Evolutionary conservation across 2,113 vertebrate genomes (phyloP).

Genomic region (Glaucidium brasilianum): DNA sequence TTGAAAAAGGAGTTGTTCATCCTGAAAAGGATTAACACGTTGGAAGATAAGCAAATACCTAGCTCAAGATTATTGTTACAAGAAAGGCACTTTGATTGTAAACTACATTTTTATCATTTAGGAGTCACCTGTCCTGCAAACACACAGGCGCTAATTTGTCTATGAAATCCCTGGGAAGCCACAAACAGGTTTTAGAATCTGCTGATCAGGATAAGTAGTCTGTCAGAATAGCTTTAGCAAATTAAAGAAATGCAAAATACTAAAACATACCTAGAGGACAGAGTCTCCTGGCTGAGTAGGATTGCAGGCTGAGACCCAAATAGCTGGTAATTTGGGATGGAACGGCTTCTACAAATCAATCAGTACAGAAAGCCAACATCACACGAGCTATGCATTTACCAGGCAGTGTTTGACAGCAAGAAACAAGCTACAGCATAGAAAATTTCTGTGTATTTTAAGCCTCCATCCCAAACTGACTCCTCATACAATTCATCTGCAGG

Average conservation of each 20-base stretch:
- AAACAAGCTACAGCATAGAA: constrained; percentile 41
- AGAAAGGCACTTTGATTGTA: constrained; percentile 1
- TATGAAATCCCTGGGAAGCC: constrained; percentile 10
- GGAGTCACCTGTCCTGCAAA: constrained; percentile 13
- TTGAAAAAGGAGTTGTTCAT: not conserved
- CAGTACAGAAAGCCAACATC: not conserved
- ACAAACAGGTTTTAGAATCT: constrained; percentile 39
- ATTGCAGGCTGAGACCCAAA: constrained; percentile 1
- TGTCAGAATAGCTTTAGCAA: constrained; percentile 18
- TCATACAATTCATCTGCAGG: constrained; percentile 44
- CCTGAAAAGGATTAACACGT: not conserved
- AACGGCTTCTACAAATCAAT: constrained; percentile 27
- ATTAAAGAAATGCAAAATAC: constrained; percentile 46
- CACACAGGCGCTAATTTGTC: not conserved
- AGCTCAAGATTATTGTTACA: constrained; percentile 6
- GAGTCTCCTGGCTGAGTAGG: not conserved
- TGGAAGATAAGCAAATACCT: constrained; percentile 7
- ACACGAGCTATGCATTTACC: not conserved
- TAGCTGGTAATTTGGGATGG: not conserved
- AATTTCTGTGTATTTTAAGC: constrained; percentile 20
- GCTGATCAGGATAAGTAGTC: not conserved
- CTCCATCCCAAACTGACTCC: constrained; percentile 19
- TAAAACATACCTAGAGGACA: not conserved
- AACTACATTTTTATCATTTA: constrained; percentile 12
- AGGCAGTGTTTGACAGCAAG: constrained; percentile 31